Base-by-base conservation (phyloP, 2,113 vertebrate species). In the Riparia riparia region DNA sequence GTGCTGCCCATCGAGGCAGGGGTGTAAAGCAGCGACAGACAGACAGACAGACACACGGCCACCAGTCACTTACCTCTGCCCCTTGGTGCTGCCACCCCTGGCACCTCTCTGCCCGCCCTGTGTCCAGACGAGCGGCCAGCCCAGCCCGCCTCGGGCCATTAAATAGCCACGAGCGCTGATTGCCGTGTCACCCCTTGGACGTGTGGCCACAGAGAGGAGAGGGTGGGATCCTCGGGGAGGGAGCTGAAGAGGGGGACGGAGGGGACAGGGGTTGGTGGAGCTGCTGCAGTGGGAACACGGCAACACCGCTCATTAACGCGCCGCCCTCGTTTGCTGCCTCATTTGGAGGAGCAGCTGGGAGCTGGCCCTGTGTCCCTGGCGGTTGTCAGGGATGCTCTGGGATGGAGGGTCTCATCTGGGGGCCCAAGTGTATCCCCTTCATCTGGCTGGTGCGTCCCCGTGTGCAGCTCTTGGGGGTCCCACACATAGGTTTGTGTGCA, bases 211-310 rank as follows among this genome's bases (percentile, higher is more conserved):
- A 1, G 95, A 89, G 97, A 97, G 97, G 94, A 87, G 92, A 77
- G 87, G 60, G 98, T 96, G 82, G 95, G 97, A 96, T 85, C 81
- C 97, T 93, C 83, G 39, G 71, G 57, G 61, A 71, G 17, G 22
- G 66, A 28, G 85, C 69, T 85, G 90, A 69, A 25, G 72, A 64
- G 58, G 76, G 53, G 76, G 61, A 25, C 25, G 50, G 50, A 68
- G 63, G 71, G 63, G 68, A 56, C 24, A 65, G 68, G 86, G 71
- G 37, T 70, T 68, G 93, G 69, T 31, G 9, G 28, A 93, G 94
- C 57, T 3, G 39, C 76, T 39, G 7, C 72, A 51, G 51, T 68
- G 44, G 60, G 53, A 93, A 18, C 3, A 0, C 1, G 0, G 37
- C 77, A 61, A 10, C 37, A 1, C 6, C 0, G 0, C 73, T 91